Evolutionary conservation across 2,888 invertebrate species (phyloP).

Genomic region (Mesorhabditis sp.): DNA sequence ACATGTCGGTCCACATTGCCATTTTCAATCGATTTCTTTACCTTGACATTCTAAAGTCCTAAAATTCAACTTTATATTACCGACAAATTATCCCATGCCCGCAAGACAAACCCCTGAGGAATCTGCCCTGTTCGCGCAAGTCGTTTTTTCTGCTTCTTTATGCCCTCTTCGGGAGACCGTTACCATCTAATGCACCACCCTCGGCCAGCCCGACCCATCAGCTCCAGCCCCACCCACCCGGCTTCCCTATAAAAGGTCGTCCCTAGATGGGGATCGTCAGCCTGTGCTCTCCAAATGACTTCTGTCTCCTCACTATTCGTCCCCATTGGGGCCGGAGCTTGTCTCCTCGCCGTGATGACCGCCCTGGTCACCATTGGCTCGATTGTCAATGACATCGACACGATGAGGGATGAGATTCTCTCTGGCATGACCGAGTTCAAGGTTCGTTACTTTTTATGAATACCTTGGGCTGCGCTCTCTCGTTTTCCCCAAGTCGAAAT

Average conservation of each 20-base stretch:
- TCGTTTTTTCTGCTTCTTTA: too few relatives aligned
- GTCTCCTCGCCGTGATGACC: constrained; percentile 27
- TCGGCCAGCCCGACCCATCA: neutral
- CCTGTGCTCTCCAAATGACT: neutral
- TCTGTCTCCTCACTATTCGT: constrained; percentile 12
- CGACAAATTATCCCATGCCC: too few relatives aligned
- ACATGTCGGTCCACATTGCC: too few relatives aligned
- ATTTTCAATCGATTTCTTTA: too few relatives aligned
- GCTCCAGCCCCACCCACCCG: neutral
- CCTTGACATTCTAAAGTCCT: too few relatives aligned
- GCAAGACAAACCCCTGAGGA: too few relatives aligned
- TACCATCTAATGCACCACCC: too few relatives aligned
- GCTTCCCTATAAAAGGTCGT: neutral
- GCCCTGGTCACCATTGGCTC: constrained; percentile 31
- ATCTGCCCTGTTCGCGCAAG: too few relatives aligned
- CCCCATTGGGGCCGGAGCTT: constrained; percentile 31
- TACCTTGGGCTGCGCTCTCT: too few relatives aligned
- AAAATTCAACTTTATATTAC: too few relatives aligned
- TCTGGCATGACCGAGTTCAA: constrained; percentile 34
- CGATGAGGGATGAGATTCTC: constrained; percentile 30
- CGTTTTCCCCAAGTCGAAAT: too few relatives aligned
- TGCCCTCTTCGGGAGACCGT: too few relatives aligned
- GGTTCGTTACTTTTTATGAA: constrained; percentile 12
- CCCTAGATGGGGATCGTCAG: neutral
- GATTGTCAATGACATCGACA: constrained; percentile 36